Base-by-base conservation (phyloP, 2,113 vertebrate genomes). In the Grantiella picta region DNA sequence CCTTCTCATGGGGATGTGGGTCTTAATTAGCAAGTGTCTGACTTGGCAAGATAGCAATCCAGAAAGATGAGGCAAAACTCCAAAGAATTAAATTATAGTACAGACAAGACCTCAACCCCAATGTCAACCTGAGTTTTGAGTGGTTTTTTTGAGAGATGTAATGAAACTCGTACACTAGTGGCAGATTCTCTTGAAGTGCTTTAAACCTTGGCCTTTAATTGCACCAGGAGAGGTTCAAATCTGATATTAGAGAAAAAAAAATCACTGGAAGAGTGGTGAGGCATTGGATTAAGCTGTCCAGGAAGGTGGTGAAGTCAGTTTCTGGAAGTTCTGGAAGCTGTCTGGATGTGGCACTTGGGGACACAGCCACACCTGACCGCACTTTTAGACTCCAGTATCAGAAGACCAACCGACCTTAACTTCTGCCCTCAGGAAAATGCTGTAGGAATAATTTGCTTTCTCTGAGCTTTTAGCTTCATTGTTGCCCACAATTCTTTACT, bases 101-200 rank as follows among this genome's bases (percentile, higher is more conserved):
- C 31, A 47, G n/a, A 33, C 18, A 93, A 81, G 13, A 70, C 47
- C 29, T 60, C 12, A 68, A 60, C 2, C 2, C 9, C 27, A 68
- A 3, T 36, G 5, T 1, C 31, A 54, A 3, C 8, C 21, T 6
- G 17, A 22, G 3, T 33, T 54, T 47, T 35, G 15, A 10, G 5
- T 3, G 0, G 0, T 2, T 13, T 20, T 44, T 70, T 40, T n/a
- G 36, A 49, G 15, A 73, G 5, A 50, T 40, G 19, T 71, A 82
- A 50, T 52, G 4, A 9, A 42, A 45, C 18, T 36, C 12, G 45
- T 49, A 45, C 1, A 12, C 10, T 28, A 38, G 12, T 52, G 38
- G 61, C 28, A 47, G 5, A 73, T 73, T 54, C 3, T 15, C 12
- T 63, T n/a, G 5, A 70, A 70, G 15, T 63, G 9, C 15, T 54